Base-by-base conservation (phyloP, 2,113 vertebrate species). In the Oreochromis tanganicae region DNA sequence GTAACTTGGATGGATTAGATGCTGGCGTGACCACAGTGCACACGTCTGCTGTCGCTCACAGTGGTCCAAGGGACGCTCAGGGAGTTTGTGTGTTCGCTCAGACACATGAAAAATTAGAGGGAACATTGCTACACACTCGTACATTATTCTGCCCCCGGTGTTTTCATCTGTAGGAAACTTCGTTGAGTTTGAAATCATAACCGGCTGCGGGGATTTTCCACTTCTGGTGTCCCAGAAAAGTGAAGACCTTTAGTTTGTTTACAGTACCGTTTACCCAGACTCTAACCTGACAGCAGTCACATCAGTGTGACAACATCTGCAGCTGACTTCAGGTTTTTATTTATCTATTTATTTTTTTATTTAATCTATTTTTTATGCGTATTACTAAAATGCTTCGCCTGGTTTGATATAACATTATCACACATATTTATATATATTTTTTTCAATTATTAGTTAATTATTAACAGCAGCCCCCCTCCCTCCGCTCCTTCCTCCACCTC, bases 401-500 rank as follows among this genome's bases (percentile, higher is more conserved):
- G 0, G 71, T 75, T 75, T 0, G 24, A 27, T 48, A 10, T 29
- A 50, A 50, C 14, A 6, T 7, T 32, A 48, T 46, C 16, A 1
- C 43, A 1, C n/a, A 71, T 46, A 46, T 68, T 19, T 38, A 66
- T 66, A 38, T 43, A 13, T 68, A 8, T 68, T 0, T 24, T 50
- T 4, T 48, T 75, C 29, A 48, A 11, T 48, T 75, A 73, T 11
- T 29, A 46, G n/a, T 27, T 73, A 71, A 68, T 68, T 5, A 38
- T 38, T 68, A 68, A 41, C 34, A 38, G n/a, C n/a, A 68, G 4
- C 17, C 6, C 59, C 36, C 5, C 1, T 0, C 52, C 79, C 1
- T 0, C 4, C 50, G 0, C 38, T 7, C 21, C 17, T 19, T 7
- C 21, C 12, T 4, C 41, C 4, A 6, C 6, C 13, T 3, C 41